These are phyloP conservation scores for Heliconius congener DNA, from an alignment of 1,140 invertebrate genomes.

Conservation along the genomic window DNA sequence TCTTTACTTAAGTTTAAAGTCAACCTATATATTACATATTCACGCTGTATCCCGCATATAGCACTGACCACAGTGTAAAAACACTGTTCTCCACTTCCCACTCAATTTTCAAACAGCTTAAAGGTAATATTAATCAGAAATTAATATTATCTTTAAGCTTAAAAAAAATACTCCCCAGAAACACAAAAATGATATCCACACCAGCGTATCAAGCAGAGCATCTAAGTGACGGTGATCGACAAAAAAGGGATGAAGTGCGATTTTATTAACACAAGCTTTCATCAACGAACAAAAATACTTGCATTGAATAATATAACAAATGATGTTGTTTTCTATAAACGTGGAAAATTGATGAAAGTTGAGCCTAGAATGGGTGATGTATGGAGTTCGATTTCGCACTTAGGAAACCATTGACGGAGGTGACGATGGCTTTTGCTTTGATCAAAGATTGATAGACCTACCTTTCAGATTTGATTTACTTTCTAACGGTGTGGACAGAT, in stretches of 20 bases:
- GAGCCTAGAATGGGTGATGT: conserved; percentile 44
- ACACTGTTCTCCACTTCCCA: no score
- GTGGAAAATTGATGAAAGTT: conserved; percentile 48
- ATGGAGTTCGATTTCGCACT: conserved; percentile 48
- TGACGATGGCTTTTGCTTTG: conserved; percentile 47
- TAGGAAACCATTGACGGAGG: conserved; percentile 55
- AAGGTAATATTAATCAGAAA: no score
- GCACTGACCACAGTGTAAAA: no score
- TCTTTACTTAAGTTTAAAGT: no score
- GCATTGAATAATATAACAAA: conserved; percentile 69
- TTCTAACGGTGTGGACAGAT: neutral
- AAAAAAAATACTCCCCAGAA: neutral
- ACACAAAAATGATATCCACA: conserved; percentile 40
- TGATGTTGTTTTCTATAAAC: conserved; percentile 73
- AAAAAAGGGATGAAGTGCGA: conserved; percentile 78
- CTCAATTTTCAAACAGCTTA: no score
- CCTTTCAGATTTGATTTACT: neutral
- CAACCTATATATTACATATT: no score
- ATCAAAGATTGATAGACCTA: conserved; percentile 20
- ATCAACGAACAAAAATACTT: conserved; percentile 67
- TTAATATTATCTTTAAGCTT: neutral
- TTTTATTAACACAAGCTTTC: conserved; percentile 78
- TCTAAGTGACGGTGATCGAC: conserved; percentile 80
- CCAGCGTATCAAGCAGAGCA: conserved; percentile 48
- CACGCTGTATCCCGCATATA: no score